Evolutionary conservation across 2,113 vertebrate species (phyloP).

Genomic region (Nettapus auritus): DNA sequence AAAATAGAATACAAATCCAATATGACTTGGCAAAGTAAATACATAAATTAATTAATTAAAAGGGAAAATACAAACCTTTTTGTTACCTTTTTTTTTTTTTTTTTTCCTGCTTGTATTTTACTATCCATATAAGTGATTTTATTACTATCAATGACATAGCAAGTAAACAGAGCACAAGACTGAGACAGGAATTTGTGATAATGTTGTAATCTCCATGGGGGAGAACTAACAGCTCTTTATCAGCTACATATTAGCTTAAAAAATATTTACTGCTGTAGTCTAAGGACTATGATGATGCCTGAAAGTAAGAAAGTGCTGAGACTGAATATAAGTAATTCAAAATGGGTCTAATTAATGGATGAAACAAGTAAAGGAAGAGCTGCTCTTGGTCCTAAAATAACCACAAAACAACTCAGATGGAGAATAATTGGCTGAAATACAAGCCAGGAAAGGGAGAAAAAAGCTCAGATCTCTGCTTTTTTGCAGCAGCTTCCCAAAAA

Average conservation of each 20-base stretch:
- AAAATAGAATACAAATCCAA: neutral
- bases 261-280: neutral
- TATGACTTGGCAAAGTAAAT: neutral
- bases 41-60: neutral
- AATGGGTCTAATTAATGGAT: neutral
- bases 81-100: neutral
- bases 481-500: neutral
- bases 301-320: neutral
- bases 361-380: neutral
- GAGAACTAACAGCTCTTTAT: constrained; percentile 1
- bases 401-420: neutral
- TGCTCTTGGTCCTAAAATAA: neutral
- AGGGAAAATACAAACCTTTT: neutral
- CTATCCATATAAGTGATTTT: neutral
- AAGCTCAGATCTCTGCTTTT: neutral
- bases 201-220: neutral
- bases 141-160: neutral
- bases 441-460: neutral
- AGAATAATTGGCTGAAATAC: neutral
- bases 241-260: neutral
- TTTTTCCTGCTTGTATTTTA: neutral
- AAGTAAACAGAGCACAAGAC: neutral
- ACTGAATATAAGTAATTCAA: neutral
- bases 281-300: neutral
- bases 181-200: neutral